Base-by-base conservation (phyloP, 2,797 vertebrate genomes). In the Xenentodon cancila region DNA sequence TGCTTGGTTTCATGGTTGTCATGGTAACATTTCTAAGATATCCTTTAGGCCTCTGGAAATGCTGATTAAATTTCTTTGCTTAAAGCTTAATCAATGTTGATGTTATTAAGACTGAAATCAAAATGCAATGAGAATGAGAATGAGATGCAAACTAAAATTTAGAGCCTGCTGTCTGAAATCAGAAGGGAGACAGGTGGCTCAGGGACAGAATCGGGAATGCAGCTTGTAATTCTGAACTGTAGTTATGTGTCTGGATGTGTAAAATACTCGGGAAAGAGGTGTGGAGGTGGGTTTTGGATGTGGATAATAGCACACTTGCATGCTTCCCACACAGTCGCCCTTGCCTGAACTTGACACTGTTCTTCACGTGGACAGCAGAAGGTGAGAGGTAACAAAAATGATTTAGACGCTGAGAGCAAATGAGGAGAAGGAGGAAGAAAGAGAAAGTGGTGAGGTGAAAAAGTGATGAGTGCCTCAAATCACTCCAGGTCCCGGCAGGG, bases 21-120 rank as follows among this genome's bases (percentile, higher is more conserved):
- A 93, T 93, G 90, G 92, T 88, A 92, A 94, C 91, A 77, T 69
- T 79, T 84, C 75, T 82, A 47, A 82, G 71, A 84, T 80, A 82
- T 66, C 70, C 64, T 71, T 57, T 59, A 64, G 68, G 81, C 34
- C 80, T 83, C 45, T 65, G 68, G 30, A 77, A 79, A 67, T 58
- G 77, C 64, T 71, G 72, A 77, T 79, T 79, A 74, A 70, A 17
- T 9, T 51, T 84, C 72, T 65, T 63, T 42, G 52, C 82, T 64
- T 49, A 82, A 74, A 75, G 65, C 57, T 34, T 40, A 69, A 64
- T 82, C 69, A 59, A 52, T 59, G 58, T 44, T 7, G 40, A 54
- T 59, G 63, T 71, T 49, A 59, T 53, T 27, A 59, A 48, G 40
- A 49, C n/a, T 25, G 37, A 47, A 44, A 70, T 61, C 44, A 45